Base-by-base conservation (phyloP, 2,888 invertebrate species). In the Toxonevra muliebris region DNA sequence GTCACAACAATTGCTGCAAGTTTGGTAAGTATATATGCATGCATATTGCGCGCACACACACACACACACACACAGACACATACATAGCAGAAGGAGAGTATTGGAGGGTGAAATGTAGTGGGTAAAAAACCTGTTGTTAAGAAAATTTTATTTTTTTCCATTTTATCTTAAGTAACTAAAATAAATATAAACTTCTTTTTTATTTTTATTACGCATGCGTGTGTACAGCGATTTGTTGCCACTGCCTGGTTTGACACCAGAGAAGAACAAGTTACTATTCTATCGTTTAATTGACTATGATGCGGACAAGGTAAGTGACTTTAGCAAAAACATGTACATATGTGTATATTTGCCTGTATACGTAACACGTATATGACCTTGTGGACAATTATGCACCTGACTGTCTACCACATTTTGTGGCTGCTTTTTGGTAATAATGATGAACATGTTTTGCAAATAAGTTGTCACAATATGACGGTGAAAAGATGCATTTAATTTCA, bases 231-330 rank as follows among this genome's bases (percentile, higher is more conserved):
- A 92, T 82, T 87, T 91, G 86, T 80, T 91, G 45, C 90, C 91
- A 1, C 84, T 92, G 59, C 91, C 91, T 1, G 88, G 88, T 72
- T 86, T 88, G 71, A 91, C 91, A 1, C 87, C 88, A 71, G 88
- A 90, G 74, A 91, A 91, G 79, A 89, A 90, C 81, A 90, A 89
- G 80, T 83, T 91, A 12, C 89, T 91, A 70, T 86, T 92, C 61
- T 91, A 91, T 80, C 87, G 91, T 4, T 81, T 92, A 41, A 87
- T 86, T 65, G 90, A 90, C 75, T 86, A 86, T 1, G 89, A 91
- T 76, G 83, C 90, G 43, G 90, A 91, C 57, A 83, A 85, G 79
- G 85, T 85, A 68, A 76, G 71, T 64, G 40, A 40, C 20, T 42
- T 48, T 41, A 55, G 13, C 40, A n/a, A 7, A 8, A 12, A 42